phyloP scores from a whole-genome alignment of 1,140 invertebrate genomes.

The Himalopsyche phryganea region DNA sequence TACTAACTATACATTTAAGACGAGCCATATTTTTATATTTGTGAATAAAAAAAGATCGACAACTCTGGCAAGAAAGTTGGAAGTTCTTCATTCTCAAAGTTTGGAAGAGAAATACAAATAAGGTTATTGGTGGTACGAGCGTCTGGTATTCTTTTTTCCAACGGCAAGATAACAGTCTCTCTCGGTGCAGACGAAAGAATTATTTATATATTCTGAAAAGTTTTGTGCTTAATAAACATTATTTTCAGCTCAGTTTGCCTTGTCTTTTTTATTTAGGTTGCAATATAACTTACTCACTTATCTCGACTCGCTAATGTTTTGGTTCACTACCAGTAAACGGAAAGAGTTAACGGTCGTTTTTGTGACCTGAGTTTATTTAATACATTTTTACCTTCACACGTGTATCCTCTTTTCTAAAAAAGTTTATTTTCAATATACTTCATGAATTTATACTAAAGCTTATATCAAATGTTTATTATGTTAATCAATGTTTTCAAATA shows the following conservation, averaged over 20 bases:
- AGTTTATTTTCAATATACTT: too few relatives aligned
- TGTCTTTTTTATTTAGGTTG: constrained; percentile 1
- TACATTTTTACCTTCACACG: too few relatives aligned
- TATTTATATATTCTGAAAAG: constrained; percentile 21
- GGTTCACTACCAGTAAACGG: too few relatives aligned
- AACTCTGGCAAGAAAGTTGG: not conserved
- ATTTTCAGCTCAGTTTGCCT: constrained; percentile 22
- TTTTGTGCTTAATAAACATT: constrained; percentile 29
- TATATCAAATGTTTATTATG: too few relatives aligned
- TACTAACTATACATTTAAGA: too few relatives aligned
- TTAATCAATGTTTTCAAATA: too few relatives aligned
- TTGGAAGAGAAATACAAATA: constrained; percentile 22
- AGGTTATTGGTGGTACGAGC: constrained; percentile 19
- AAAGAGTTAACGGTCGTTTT: too few relatives aligned
- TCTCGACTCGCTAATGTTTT: not conserved
- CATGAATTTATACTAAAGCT: too few relatives aligned
- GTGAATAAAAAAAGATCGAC: constrained; percentile 1
- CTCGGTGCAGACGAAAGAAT: constrained; percentile 8
- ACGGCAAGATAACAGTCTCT: constrained; percentile 8
- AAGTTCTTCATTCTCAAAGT: constrained; percentile 7
- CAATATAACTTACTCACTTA: constrained; percentile 6
- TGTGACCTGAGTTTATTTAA: too few relatives aligned
- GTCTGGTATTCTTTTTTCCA: constrained; percentile 8
- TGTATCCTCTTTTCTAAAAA: too few relatives aligned
- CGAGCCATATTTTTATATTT: too few relatives aligned